phyloP scores from a whole-genome alignment of 2,888 invertebrate genomes.

The Seira sanloemensis region DNA sequence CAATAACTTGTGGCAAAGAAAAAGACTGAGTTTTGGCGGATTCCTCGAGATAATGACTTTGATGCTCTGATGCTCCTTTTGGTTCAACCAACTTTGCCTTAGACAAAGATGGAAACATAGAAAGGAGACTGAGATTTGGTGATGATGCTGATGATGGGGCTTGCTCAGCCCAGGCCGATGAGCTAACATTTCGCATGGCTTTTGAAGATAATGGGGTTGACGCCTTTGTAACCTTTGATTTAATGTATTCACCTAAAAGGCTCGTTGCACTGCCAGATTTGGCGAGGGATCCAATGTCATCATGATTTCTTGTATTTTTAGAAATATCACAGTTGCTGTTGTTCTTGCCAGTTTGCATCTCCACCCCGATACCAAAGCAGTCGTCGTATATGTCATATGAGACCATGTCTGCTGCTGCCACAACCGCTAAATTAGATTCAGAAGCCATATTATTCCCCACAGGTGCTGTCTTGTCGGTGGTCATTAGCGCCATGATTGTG shows the following conservation, averaged over 20 bases:
- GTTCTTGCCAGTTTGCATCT: not conserved
- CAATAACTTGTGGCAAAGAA: constrained; percentile 44
- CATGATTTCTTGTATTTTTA: constrained; percentile 18
- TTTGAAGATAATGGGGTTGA: constrained; percentile 36
- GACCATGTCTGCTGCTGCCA: not conserved
- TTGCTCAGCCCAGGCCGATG: constrained; percentile 30
- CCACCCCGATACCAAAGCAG: constrained; percentile 46
- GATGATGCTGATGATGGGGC: constrained; percentile 11
- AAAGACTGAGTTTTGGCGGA: constrained; percentile 37
- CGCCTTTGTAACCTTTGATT: constrained; percentile 58
- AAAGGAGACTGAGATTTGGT: constrained; percentile 40
- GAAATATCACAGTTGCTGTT: constrained; percentile 35
- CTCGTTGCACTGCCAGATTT: constrained; percentile 33
- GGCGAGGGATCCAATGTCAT: constrained; percentile 44
- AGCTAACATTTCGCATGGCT: constrained; percentile 35
- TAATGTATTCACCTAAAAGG: constrained; percentile 43
- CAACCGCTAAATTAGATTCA: too few relatives aligned
- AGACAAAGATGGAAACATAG: constrained; percentile 60
- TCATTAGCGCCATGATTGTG: constrained; percentile 54
- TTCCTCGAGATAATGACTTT: constrained; percentile 13
- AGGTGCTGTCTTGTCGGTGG: not conserved
- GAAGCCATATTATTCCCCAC: not conserved
- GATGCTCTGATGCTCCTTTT: constrained; percentile 25
- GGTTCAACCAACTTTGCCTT: constrained; percentile 56
- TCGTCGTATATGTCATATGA: constrained; percentile 60